These are phyloP conservation scores for Drosophila paramelanica DNA, from an alignment of 2,888 invertebrate genomes.

Conservation along the genomic window DNA sequence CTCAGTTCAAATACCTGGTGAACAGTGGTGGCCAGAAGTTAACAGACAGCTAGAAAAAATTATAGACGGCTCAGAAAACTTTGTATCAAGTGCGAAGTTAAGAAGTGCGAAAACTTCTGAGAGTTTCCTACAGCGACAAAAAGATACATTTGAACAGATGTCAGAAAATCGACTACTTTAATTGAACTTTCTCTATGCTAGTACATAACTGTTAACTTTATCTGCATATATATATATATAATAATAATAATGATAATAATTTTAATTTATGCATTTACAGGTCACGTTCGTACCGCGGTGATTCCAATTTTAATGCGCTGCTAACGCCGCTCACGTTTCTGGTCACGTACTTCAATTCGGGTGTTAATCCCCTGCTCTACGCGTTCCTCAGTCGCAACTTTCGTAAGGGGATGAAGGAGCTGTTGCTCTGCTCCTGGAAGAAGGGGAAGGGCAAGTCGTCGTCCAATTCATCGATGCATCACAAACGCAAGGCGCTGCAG, in stretches of 20 bases:
- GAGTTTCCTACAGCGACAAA: background rate
- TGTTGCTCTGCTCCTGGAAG: conserved; percentile 88
- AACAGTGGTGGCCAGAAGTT: conserved; percentile 18
- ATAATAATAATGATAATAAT: background rate
- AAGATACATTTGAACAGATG: background rate
- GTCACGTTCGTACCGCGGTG: conserved; percentile 89
- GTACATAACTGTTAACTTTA: background rate
- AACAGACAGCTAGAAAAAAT: conserved; percentile 7
- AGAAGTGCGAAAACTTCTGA: no score
- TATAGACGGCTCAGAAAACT: background rate
- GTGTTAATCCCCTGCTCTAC: conserved; percentile 95
- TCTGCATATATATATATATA: conserved; percentile 10
- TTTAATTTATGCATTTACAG: conserved; percentile 60
- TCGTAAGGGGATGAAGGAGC: conserved; percentile 93
- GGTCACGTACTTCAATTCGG: conserved; percentile 95
- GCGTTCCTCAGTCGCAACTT: conserved; percentile 94
- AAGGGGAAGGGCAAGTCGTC: conserved; percentile 84
- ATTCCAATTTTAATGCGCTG: conserved; percentile 90
- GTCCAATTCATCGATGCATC: conserved; percentile 84
- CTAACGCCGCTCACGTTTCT: conserved; percentile 94
- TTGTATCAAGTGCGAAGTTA: background rate
- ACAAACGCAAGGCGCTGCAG: conserved; percentile 84
- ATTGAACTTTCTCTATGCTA: background rate
- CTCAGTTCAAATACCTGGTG: conserved; percentile 19
- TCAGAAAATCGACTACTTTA: background rate